phyloP scores from a whole-genome alignment of 2,888 invertebrate species.

The Metalampra italica region DNA sequence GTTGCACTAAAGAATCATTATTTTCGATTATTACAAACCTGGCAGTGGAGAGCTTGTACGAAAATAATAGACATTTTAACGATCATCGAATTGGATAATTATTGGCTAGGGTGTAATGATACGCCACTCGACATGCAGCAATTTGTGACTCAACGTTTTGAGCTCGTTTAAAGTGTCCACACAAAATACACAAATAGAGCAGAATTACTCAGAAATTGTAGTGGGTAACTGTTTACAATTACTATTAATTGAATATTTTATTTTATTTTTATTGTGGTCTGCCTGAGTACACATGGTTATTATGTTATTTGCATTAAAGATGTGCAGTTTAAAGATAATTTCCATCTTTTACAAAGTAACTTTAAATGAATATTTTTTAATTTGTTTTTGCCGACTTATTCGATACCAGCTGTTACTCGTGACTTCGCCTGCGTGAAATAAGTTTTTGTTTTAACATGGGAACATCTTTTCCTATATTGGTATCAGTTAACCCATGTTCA shows the following conservation, averaged over 20 bases:
- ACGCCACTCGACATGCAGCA: constrained; percentile 42
- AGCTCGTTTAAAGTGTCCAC: constrained; percentile 40
- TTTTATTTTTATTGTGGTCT: constrained; percentile 15
- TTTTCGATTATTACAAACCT: constrained; percentile 42
- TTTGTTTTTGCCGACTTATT: no score
- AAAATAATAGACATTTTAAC: constrained; percentile 61
- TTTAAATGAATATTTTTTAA: background rate
- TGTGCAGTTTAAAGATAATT: background rate
- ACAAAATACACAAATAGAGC: constrained; percentile 33
- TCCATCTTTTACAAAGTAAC: background rate
- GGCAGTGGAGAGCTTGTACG: constrained; percentile 41
- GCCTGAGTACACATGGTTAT: constrained; percentile 3
- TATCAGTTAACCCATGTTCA: no score
- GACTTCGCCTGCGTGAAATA: no score
- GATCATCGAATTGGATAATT: constrained; percentile 64
- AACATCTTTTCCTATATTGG: no score
- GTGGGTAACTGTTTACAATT: constrained; percentile 34
- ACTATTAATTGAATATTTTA: constrained; percentile 34
- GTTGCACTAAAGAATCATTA: constrained; percentile 48
- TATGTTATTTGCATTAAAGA: background rate
- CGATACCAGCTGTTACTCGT: no score
- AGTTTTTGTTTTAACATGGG: no score
- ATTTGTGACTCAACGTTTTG: constrained; percentile 41
- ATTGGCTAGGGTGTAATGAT: constrained; percentile 51
- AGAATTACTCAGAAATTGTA: constrained; percentile 35